Base-by-base conservation (phyloP, 2,888 invertebrate genomes). In the Taenaris catops region DNA sequence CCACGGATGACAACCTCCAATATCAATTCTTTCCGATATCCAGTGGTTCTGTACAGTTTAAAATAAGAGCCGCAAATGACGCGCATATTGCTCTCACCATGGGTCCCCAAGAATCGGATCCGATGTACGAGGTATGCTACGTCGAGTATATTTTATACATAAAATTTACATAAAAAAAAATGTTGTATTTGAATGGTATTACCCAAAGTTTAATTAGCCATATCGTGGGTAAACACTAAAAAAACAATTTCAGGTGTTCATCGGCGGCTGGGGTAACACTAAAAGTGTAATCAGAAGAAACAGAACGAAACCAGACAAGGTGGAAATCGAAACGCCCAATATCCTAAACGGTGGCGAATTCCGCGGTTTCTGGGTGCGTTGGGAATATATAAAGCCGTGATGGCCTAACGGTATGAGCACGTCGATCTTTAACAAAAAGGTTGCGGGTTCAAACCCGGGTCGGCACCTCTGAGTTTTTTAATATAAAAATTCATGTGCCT, bases 191-290 rank as follows among this genome's bases (percentile, higher is more conserved):
- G n/a, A n/a, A n/a, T n/a, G n/a, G n/a, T n/a, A n/a, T n/a, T n/a
- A n/a, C n/a, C n/a, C n/a, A n/a, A n/a, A n/a, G n/a, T n/a, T n/a
- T n/a, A n/a, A n/a, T n/a, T n/a, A n/a, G n/a, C n/a, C n/a, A n/a
- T n/a, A n/a, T n/a, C n/a, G n/a, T n/a, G n/a, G n/a, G n/a, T n/a
- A n/a, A n/a, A n/a, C n/a, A n/a, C n/a, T n/a, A n/a, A n/a, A n/a
- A n/a, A n/a, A n/a, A n/a, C n/a, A 3, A 8, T 35, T 58, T 10
- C 63, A 91, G 91, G 67, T 96, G 32, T 94, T 96, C 78, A 89
- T 97, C 55, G 96, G 96, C 12, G 96, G 96, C 14, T 97, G 96
- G 96, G 90, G 90, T 10, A 96, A 96, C 72, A 84, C 89, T 44
- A 95, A 94, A 76, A 94, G 94, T 16, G 93, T 94, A 0, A 94